Evolutionary conservation across 2,888 invertebrate genomes (phyloP), one percentile per base, ranked within the genome.

Genomic region (Sycophila texana): DNA sequence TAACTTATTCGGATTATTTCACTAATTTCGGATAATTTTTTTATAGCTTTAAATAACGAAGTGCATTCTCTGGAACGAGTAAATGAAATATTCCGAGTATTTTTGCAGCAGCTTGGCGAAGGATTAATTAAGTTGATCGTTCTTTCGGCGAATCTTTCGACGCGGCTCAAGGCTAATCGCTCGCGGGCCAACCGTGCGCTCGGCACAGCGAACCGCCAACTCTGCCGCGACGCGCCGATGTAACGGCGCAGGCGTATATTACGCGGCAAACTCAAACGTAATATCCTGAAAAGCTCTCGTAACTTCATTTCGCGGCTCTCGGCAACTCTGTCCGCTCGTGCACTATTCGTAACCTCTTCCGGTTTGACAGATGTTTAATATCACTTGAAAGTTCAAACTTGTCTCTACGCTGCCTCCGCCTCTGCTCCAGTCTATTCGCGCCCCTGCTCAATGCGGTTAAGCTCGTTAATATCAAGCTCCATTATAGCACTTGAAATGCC

Each of bases 191-290:
- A 39, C 20, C 47, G 58, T 47, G 53, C 73, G n/a, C 39, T 22
- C 47, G 60, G 58, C 22, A 18, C 55, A 22, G 22, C 55, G 55
- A 53, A 1, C 30, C 30, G 39, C 10, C 67, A 67, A 75, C 75
- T 61, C 20, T 30, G 18, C 74, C 10, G n/a, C 71, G 39, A 7
- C 49, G 2, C 66, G 13, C 10, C 55, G 66, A 53, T 74, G 66
- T 66, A 72, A 55, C 73, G 61, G 72, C 49, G 49, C 65, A 70
- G 79, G 83, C 86, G 85, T 86, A 87, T 88, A 88, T 88, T 88
- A 87, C 87, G 67, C 60, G 83, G 84, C 85, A 84, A 89, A 89
- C 88, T 89, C 88, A 89, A 89, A 89, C 89, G 88, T 88, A 89
- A 89, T 89, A 89, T 89, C 88, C 86, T 84, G 86, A 86, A 87